Evolutionary conservation across 1,140 invertebrate species (phyloP).

Genomic region (Musca domestica): DNA sequence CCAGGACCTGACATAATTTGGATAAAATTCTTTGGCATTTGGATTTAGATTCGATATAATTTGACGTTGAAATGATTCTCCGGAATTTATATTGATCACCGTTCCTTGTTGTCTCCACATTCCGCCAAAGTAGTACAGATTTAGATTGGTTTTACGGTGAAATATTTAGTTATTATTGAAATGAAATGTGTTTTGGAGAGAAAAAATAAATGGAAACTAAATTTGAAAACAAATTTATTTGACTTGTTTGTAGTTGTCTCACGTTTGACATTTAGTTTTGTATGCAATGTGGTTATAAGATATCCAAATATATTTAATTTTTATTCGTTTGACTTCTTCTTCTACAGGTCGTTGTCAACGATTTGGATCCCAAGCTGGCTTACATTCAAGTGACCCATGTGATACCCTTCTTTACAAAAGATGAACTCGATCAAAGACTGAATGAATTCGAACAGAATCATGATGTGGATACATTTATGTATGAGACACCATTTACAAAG

Average conservation of each 20-base stretch:
- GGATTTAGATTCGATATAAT: conserved; percentile 26
- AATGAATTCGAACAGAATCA: conserved; percentile 87
- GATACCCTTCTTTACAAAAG: conserved; percentile 73
- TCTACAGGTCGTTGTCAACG: conserved; percentile 70
- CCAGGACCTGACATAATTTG: neutral
- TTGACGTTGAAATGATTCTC: neutral
- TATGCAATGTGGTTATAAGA: neutral
- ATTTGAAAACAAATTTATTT: neutral
- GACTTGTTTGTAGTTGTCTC: neutral
- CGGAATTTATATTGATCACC: too few species aligned
- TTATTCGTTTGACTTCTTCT: neutral
- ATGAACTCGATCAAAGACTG: conserved; percentile 62
- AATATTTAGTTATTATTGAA: too few species aligned
- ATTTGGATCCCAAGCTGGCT: conserved; percentile 79
- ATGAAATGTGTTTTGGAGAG: too few species aligned
- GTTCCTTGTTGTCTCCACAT: too few species aligned
- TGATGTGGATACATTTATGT: conserved; percentile 84
- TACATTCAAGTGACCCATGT: conserved; percentile 92
- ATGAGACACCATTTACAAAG: conserved; percentile 88
- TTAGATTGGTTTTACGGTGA: too few species aligned
- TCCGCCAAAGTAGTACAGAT: too few species aligned
- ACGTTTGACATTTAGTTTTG: neutral
- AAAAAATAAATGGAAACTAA: neutral
- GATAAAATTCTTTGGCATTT: conserved; percentile 26
- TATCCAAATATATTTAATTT: neutral